Evolutionary conservation across 1,140 invertebrate genomes (phyloP), one percentile per base, ranked within the genome.

Genomic region (Solen grandis): DNA sequence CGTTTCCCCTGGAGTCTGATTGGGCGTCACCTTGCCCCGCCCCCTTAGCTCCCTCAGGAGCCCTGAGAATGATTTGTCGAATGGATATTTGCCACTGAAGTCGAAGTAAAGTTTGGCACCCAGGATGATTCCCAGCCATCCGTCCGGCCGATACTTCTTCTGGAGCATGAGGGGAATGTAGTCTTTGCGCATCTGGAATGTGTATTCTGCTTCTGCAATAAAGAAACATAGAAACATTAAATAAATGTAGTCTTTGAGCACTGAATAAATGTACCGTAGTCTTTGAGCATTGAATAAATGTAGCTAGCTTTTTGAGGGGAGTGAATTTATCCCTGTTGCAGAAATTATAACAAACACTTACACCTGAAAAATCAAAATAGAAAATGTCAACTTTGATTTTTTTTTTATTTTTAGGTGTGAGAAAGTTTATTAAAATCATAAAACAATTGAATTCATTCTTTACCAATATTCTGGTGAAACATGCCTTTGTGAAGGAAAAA

Each of bases 141-240:
- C 89, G 76, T 90, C 89, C 14, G 90, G 88, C 29, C 85, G 69
- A 73, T 90, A 91, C 54, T 85, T 85, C 36, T 84, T 83, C 68
- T 91, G 85, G 80, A 90, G 83, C 85, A 90, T 88, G 22, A 90
- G 59, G 13, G 90, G 90, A 68, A 91, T 89, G 81, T 90, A 87
- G 29, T 89, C 87, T 60, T 90, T 91, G n/a, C 87, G 70, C 29
- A 88, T 76, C 57, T 90, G 84, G 74, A 87, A 89, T 31, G 88
- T 88, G 83, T 91, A 91, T 73, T 91, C 90, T 4, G 87, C 88
- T 82, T 91, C 90, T 88, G 83, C 25, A 72, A 22, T 4, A 46
- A 60, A 16, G 3, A 31, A 55, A 59, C 35, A 76, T 22, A 50
- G 54, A 65, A 19, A 54, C 5, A 77, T 25, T 41, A 50, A 19